Evolutionary conservation across 2,797 vertebrate genomes (phyloP).

Genomic region (Sebastes oblongus): DNA sequence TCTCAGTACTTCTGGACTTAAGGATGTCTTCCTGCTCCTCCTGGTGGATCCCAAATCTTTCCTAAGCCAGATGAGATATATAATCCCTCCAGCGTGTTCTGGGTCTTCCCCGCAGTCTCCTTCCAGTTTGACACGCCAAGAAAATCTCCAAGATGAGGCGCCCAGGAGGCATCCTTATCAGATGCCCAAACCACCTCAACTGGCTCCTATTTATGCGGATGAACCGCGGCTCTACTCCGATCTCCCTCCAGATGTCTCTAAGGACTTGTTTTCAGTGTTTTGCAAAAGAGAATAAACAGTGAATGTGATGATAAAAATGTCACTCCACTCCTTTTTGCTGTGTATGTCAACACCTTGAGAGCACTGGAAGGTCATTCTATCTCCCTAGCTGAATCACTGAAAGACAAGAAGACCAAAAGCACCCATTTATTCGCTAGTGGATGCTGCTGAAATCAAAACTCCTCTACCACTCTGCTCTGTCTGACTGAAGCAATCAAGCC

Average conservation of each 20-base stretch:
- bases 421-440: conserved; percentile 8
- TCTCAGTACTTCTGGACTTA: background rate
- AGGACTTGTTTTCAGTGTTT: background rate
- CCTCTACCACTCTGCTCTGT: background rate
- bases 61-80: conserved; percentile 7
- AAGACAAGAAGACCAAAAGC: conserved; percentile 13
- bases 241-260: background rate
- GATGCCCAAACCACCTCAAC: background rate
- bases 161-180: background rate
- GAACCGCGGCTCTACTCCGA: background rate
- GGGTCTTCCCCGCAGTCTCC: background rate
- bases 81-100: background rate
- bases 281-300: background rate
- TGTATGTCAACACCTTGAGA: conserved; percentile 1
- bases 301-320: background rate
- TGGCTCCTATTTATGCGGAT: background rate
- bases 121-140: background rate
- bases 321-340: background rate
- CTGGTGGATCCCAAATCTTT: background rate
- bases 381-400: conserved; percentile 4
- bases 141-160: background rate
- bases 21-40: background rate
- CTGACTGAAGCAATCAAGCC: conserved; percentile 33
- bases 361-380: background rate
- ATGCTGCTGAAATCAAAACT: conserved; percentile 24